Percentiles rank a stretch among this genome's conserved stretches.
phyloP scores from a whole-genome alignment of 2,113 vertebrate species.

The Muntiacus reevesi region DNA sequence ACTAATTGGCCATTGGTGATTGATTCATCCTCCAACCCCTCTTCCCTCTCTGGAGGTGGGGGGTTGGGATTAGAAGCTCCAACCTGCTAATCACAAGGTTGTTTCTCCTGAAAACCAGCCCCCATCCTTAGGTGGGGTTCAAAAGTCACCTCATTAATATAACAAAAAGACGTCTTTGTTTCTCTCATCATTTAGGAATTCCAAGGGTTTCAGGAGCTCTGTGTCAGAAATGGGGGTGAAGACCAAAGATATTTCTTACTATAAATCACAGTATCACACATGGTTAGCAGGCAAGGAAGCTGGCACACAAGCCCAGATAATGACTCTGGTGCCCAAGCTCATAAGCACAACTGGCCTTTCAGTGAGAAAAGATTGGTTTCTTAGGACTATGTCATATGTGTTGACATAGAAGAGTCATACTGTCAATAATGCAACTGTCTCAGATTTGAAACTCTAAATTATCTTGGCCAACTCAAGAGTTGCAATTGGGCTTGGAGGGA shows the following conservation, averaged over 20 bases:
- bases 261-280: background rate
- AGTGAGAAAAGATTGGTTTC: background rate
- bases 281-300: background rate
- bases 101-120: background rate
- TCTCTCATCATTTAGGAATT: background rate
- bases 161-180: background rate
- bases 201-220: background rate
- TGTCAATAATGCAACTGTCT: background rate
- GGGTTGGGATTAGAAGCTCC: background rate
- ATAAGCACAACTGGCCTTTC: background rate
- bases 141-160: background rate
- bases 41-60: background rate
- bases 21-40: background rate
- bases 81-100: background rate
- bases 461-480: background rate
- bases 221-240: background rate
- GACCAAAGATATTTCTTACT: background rate
- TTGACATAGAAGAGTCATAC: background rate
- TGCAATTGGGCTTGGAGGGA: background rate
- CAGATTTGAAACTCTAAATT: background rate
- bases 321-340: background rate
- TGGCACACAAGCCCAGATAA: background rate
- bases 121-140: background rate
- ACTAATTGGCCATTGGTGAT: background rate
- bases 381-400: background rate